Percentiles rank a stretch among this genome's conserved stretches.
Evolutionary conservation across 1,140 invertebrate genomes (phyloP).

Genomic region (Magallana ariakensis): DNA sequence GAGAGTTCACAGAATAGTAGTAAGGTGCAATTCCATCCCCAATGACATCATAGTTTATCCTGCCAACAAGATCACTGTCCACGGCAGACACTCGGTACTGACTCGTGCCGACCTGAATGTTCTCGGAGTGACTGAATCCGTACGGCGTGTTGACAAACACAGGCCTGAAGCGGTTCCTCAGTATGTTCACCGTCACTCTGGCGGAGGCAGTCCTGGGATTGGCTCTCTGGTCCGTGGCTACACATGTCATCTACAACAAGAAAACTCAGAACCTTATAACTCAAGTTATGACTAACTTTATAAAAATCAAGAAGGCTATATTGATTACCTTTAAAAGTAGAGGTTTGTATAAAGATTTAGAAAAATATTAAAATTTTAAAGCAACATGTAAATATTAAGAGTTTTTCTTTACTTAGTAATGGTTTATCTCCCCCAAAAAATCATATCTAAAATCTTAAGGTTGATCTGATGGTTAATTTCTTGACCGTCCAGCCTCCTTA

Average conservation of each 20-base stretch:
- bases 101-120: conserved; percentile 19
- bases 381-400: no score
- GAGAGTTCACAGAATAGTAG: conserved; percentile 52
- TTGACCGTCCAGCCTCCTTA: no score
- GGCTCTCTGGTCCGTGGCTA: conserved; percentile 88
- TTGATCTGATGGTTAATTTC: no score
- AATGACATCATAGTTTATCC: conserved; percentile 60
- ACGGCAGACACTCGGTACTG: conserved; percentile 57
- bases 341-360: no score
- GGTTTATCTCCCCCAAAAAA: no score
- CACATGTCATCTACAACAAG: conserved; percentile 56
- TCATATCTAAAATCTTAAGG: no score
- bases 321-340: no score
- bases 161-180: conserved; percentile 50
- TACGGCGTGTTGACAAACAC: conserved; percentile 59
- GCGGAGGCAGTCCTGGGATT: conserved; percentile 89
- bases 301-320: no score
- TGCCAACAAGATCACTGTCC: conserved; percentile 60
- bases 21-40: conserved; percentile 65
- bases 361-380: not conserved
- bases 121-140: conserved; percentile 56
- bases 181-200: conserved; percentile 77
- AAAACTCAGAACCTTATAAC: not conserved
- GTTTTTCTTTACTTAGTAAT: no score
- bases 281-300: no score